phyloP scores from a whole-genome alignment of 53 echinoderm and acorn worm species.

The Astropecten irregularis region DNA sequence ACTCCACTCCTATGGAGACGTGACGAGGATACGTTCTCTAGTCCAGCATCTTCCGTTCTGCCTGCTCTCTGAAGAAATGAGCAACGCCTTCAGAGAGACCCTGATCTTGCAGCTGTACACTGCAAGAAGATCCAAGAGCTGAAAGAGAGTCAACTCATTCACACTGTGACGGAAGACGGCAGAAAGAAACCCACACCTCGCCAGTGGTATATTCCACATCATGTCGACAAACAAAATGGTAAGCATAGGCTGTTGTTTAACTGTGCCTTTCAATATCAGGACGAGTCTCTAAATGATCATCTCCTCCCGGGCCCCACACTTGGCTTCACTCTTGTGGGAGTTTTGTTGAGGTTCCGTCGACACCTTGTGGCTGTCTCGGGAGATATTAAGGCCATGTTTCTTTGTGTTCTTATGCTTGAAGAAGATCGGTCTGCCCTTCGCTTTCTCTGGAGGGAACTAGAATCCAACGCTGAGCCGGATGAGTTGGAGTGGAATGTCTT shows the following conservation, averaged over 20 bases:
- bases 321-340: slow-evolving; percentile 4
- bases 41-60: not conserved
- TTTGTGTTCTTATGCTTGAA: not conserved
- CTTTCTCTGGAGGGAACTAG: slow-evolving; percentile 24
- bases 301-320: slow-evolving; percentile 1
- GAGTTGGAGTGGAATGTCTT: slow-evolving; percentile 41
- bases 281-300: not conserved
- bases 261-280: not conserved
- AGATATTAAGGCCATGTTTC: slow-evolving; percentile 15
- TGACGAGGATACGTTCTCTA: not conserved
- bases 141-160: not conserved
- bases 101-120: not conserved
- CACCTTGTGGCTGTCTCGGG: slow-evolving; percentile 16
- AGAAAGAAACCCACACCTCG: not conserved
- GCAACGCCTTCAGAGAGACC: not conserved
- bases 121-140: not conserved
- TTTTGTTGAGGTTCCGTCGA: slow-evolving; percentile 4
- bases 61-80: not conserved
- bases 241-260: not conserved
- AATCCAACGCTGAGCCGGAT: not conserved
- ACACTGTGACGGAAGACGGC: not conserved
- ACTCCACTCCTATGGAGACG: not conserved
- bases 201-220: slow-evolving; percentile 46
- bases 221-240: slow-evolving; percentile 25
- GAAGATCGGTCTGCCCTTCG: slow-evolving; percentile 3